Conservation (phyloP, 2,113 vertebrate species). For the Chamaetylas fuelleborni region DNA sequence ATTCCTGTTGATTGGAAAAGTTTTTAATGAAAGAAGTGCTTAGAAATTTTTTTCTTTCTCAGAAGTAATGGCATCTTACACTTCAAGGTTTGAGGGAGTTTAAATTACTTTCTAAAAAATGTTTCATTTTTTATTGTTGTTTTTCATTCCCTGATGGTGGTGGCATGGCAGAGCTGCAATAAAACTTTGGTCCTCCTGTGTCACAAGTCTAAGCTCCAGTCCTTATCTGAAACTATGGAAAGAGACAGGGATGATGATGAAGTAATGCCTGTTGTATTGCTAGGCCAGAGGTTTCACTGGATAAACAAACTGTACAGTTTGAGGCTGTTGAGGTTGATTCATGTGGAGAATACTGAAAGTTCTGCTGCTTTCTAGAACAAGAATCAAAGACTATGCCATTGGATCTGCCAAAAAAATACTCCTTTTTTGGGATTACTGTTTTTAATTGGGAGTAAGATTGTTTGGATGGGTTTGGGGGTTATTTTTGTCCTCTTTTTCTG, state of each 20-base stretch:
- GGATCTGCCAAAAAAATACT: accelerated
- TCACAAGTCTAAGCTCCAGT: accelerated
- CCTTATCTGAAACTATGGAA: neutral
- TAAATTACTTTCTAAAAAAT: neutral
- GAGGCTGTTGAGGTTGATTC: neutral
- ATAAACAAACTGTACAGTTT: neutral
- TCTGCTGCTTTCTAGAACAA: neutral
- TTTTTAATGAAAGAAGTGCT: neutral
- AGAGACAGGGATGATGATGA: neutral
- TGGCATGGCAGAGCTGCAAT: accelerated
- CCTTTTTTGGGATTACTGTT: neutral
- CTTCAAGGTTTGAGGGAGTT: neutral
- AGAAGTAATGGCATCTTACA: neutral
- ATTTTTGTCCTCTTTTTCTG: neutral
- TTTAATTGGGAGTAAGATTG: too few relatives aligned
- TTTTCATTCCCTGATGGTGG: neutral
- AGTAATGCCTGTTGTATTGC: neutral
- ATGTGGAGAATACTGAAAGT: neutral
- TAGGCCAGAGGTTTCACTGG: neutral
- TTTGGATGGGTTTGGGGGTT: too few relatives aligned
- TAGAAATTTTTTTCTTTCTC: neutral
- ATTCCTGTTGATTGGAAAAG: neutral
- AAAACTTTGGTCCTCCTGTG: neutral
- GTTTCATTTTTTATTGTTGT: neutral
- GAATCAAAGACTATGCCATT: neutral